Conservation (phyloP, 2,797 vertebrate species). For the Pachyuromys duprasi region DNA sequence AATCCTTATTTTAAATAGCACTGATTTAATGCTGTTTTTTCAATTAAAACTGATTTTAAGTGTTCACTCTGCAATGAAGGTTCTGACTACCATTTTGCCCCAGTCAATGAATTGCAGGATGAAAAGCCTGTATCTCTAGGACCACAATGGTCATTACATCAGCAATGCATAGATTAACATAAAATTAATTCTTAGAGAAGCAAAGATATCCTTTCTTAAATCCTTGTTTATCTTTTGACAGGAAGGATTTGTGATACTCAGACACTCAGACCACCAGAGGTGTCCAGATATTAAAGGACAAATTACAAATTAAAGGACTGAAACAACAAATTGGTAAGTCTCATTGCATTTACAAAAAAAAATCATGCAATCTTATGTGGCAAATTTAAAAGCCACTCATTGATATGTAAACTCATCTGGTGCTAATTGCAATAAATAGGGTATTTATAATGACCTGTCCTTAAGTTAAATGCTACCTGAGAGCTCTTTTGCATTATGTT, state of each 20-base stretch:
- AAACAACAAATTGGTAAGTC: not conserved
- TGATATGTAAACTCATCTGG: not conserved
- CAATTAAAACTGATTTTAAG: too few species aligned
- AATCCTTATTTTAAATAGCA: too few species aligned
- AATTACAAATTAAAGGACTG: too few species aligned
- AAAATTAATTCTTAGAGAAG: not conserved
- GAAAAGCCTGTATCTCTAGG: too few species aligned
- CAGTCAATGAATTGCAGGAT: too few species aligned
- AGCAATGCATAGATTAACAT: not conserved
- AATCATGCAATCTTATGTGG: too few species aligned
- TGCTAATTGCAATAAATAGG: not conserved
- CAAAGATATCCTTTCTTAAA: not conserved
- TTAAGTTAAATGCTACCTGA: not conserved
- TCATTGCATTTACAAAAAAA: not conserved
- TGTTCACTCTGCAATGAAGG: too few species aligned
- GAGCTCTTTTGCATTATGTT: not conserved
- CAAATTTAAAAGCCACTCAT: too few species aligned
- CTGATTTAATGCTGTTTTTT: too few species aligned
- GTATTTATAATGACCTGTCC: not conserved
- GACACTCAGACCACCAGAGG: not conserved
- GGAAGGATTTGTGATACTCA: too few species aligned
- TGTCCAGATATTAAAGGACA: not conserved
- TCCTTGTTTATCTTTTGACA: not conserved
- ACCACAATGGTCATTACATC: too few species aligned
- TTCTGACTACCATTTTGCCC: too few species aligned